These are phyloP conservation scores for Crossocerus cetratus DNA, from an alignment of 2,888 invertebrate genomes.

Conservation along the genomic window DNA sequence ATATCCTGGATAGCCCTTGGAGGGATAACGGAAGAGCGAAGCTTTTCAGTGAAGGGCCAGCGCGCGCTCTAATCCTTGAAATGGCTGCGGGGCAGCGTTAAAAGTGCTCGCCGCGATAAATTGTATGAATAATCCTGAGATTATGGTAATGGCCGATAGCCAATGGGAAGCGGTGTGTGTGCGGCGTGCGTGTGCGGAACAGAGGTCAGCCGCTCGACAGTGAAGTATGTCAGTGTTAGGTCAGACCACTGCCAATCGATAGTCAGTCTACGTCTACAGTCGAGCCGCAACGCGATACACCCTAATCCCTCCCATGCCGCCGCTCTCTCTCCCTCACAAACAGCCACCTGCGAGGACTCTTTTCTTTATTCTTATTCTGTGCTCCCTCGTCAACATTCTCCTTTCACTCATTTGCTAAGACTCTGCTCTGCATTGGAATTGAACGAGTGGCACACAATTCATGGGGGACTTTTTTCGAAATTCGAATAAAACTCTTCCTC, in stretches of 20 bases:
- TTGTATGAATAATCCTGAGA: constrained; percentile 56
- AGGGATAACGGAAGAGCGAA: too few relatives aligned
- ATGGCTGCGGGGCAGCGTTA: constrained; percentile 13
- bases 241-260: constrained; percentile 72
- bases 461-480: too few relatives aligned
- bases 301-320: neutral
- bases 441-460: too few relatives aligned
- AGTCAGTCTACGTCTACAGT: constrained; percentile 60
- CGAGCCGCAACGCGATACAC: constrained; percentile 41
- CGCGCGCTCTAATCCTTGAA: constrained; percentile 7
- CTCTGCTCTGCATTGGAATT: too few relatives aligned
- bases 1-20: too few relatives aligned
- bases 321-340: too few relatives aligned
- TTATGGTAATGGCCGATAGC: constrained; percentile 56
- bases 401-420: too few relatives aligned
- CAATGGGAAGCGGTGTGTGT: constrained; percentile 17
- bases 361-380: neutral
- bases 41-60: too few relatives aligned
- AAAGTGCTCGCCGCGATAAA: constrained; percentile 31
- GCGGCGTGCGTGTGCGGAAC: constrained; percentile 37
- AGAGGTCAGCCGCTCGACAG: constrained; percentile 66
- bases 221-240: constrained; percentile 76
- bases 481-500: too few relatives aligned
- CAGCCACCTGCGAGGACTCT: neutral
- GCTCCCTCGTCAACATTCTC: too few relatives aligned